Conservation (phyloP, 2,888 invertebrate genomes). For the Mantis religiosa region DNA sequence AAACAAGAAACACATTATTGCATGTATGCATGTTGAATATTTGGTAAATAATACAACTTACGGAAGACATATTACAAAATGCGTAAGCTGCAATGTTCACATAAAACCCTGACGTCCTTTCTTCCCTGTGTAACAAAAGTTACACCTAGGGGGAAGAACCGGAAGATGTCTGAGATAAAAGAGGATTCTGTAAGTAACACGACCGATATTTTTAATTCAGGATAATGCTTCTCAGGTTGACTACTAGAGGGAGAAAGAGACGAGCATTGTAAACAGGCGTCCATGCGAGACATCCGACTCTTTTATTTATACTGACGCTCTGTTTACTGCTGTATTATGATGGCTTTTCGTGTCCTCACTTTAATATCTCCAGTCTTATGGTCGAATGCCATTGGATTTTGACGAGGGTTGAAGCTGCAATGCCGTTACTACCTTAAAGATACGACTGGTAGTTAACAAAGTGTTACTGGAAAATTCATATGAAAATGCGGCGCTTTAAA, state of each 20-base stretch:
- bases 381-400: neutral
- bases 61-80: neutral
- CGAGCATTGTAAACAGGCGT: neutral
- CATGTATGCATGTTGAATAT: too few relatives aligned
- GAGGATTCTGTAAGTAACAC: neutral
- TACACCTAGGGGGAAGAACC: neutral
- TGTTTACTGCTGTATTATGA: neutral
- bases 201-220: neutral
- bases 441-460: neutral
- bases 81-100: neutral
- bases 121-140: neutral
- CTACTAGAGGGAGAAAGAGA: neutral
- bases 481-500: neutral
- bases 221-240: neutral
- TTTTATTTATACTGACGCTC: neutral
- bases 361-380: neutral
- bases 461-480: neutral
- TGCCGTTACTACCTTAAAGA: neutral
- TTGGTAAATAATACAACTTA: too few relatives aligned
- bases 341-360: neutral
- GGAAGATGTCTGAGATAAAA: neutral
- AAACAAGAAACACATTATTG: too few relatives aligned
- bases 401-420: neutral
- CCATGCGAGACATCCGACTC: neutral
- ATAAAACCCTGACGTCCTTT: neutral